These are phyloP conservation scores for Bimastos eiseni DNA, from an alignment of 2,888 invertebrate genomes.

Conservation along the genomic window DNA sequence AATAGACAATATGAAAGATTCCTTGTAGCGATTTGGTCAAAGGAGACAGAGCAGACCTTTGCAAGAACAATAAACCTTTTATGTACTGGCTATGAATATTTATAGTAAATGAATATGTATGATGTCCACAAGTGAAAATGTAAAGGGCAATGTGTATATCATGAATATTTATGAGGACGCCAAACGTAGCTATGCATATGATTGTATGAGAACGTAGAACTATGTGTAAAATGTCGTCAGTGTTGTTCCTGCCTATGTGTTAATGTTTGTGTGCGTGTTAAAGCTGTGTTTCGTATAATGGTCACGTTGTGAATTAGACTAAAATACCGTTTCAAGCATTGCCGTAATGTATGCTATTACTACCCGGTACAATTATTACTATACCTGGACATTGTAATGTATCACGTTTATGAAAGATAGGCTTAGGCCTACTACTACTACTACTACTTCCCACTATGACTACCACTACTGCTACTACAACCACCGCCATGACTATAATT, in stretches of 20 bases:
- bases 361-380: neutral
- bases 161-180: neutral
- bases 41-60: neutral
- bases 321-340: neutral
- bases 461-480: neutral
- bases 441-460: too few species aligned
- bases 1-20: too few species aligned
- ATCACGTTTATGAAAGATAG: neutral
- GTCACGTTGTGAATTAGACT: neutral
- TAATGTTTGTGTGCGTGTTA: neutral
- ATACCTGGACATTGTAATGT: neutral
- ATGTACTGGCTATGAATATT: constrained; percentile 2
- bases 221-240: neutral
- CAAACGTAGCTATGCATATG: neutral
- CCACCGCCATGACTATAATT: neutral
- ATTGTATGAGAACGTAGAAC: neutral
- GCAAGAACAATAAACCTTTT: neutral
- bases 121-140: neutral
- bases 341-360: neutral
- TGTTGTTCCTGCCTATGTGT: neutral
- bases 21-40: neutral
- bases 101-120: neutral
- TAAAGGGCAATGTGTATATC: neutral
- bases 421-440: too few species aligned
- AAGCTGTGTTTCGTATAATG: neutral